Evolutionary conservation across 2,888 invertebrate genomes (phyloP), one percentile per base, ranked within the genome.

Genomic region (Aquatica leii): DNA sequence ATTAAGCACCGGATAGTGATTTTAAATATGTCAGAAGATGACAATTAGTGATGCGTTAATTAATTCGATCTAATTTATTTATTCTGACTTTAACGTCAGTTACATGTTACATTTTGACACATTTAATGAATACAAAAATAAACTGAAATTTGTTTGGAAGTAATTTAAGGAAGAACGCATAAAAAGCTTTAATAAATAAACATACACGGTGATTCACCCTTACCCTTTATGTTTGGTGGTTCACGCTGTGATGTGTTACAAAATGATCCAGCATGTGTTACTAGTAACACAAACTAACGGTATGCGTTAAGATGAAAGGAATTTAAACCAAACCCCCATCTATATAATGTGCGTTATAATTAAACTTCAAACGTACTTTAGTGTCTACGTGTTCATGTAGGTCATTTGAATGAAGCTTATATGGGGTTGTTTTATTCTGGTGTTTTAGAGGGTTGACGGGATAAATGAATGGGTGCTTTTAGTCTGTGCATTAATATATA

Each of bases 221-320:
- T 11, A 17, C 43, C 43, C 43, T 18, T 43, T 17, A 24, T 18
- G 31, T 24, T 11, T 50, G 31, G 14, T 50, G 18, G 49, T 50
- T 50, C 31, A 50, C 49, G 31, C 49, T 31, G 31, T 50, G 49
- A 50, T 50, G 49, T 50, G 49, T 31, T 50, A 50, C 31, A 50
- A 50, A 50, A 21, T 24, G 49, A 12, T 21, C 2, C 11, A 50
- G 18, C 49, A 50, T 50, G 49, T 50, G 49, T 50, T 50, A 24
- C 24, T 21, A 20, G 43, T 12, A 37, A 12, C n/a, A 37, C 37
- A 37, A 37, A 37, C 37, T 37, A 37, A 37, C 11, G 37, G 37
- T 37, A 12, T 12, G 37, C 11, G 37, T n/a, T n/a, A n/a, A 12
- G n/a, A 37, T 37, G 11, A 37, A 37, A 37, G 37, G 37, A 37